Conservation (phyloP, 2,797 vertebrate species). For the Pseudochromis fuscus region DNA sequence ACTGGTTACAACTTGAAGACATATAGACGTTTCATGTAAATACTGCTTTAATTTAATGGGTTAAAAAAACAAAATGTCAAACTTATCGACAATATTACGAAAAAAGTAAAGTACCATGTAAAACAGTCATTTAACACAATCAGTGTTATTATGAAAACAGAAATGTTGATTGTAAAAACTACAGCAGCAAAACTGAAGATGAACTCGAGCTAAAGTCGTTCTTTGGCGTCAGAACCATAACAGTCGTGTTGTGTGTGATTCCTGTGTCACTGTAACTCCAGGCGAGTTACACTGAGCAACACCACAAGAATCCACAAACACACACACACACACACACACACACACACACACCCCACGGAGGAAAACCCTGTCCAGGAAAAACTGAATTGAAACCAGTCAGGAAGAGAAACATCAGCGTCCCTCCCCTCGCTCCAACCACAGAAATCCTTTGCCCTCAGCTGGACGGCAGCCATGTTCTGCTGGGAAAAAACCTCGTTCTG, state of each 20-base stretch:
- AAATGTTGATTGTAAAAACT: slow-evolving; percentile 29
- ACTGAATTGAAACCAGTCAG: slow-evolving; percentile 52
- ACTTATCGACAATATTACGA: not conserved
- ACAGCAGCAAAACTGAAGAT: slow-evolving; percentile 49
- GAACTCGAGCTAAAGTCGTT: slow-evolving; percentile 38
- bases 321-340: no score
- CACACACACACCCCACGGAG: slow-evolving; percentile 57
- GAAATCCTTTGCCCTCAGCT: slow-evolving; percentile 47
- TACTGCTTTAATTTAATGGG: not conserved
- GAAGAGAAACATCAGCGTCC: slow-evolving; percentile 32
- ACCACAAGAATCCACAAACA: slow-evolving; percentile 69
- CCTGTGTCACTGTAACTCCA: slow-evolving; percentile 37
- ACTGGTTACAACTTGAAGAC: not conserved
- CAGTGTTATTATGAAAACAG: not conserved
- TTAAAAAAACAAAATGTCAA: not conserved
- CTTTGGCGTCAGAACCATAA: slow-evolving; percentile 48
- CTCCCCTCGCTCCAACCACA: slow-evolving; percentile 48
- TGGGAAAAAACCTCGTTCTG: slow-evolving; percentile 29
- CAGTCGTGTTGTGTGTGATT: slow-evolving; percentile 30
- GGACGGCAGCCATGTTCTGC: slow-evolving; percentile 46
- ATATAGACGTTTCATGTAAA: not conserved
- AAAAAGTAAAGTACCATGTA: not conserved
- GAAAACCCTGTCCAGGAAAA: slow-evolving; percentile 71
- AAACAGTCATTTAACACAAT: slow-evolving; percentile 1
- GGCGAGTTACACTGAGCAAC: slow-evolving; percentile 37